These are phyloP conservation scores for Dascillus cervinus DNA, from an alignment of 2,888 invertebrate species.

Conservation along the genomic window DNA sequence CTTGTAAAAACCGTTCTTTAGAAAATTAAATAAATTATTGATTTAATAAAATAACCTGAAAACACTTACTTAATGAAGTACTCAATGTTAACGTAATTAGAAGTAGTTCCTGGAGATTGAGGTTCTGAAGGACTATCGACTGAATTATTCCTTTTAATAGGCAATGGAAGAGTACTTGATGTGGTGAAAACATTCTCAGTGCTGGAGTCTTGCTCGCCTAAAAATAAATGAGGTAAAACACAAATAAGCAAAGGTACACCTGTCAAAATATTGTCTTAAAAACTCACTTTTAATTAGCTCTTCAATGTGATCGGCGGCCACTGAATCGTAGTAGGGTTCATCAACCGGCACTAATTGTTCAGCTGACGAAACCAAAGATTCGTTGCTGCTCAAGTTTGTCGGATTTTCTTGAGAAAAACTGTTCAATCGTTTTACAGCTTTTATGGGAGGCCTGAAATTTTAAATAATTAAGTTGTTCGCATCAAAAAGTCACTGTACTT, in stretches of 20 bases:
- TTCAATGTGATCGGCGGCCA: constrained; percentile 53
- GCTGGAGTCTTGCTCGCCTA: constrained; percentile 49
- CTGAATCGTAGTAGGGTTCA: constrained; percentile 67
- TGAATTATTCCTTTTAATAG: constrained; percentile 41
- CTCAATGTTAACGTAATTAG: constrained; percentile 89
- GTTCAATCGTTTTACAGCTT: constrained; percentile 26
- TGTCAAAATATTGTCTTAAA: too few relatives aligned
- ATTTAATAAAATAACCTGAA: constrained; percentile 1
- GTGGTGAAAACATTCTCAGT: constrained; percentile 57
- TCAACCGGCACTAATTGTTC: constrained; percentile 52
- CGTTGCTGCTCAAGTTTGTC: constrained; percentile 36
- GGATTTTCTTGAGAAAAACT: constrained; percentile 21
- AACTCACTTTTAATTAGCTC: constrained; percentile 43
- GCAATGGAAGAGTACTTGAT: constrained; percentile 52
- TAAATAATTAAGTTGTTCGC: constrained; percentile 2
- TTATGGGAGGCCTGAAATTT: constrained; percentile 34
- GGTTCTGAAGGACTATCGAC: constrained; percentile 46
- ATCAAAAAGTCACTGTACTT: constrained; percentile 9
- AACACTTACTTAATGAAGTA: constrained; percentile 74
- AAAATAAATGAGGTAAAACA: too few relatives aligned
- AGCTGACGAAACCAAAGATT: constrained; percentile 46
- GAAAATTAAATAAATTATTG: constrained; percentile 1
- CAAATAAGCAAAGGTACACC: too few relatives aligned
- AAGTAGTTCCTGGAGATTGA: constrained; percentile 70
- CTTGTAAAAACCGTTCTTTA: too few relatives aligned